Conservation (phyloP, 2,797 vertebrate genomes). For the Morelia viridis region DNA sequence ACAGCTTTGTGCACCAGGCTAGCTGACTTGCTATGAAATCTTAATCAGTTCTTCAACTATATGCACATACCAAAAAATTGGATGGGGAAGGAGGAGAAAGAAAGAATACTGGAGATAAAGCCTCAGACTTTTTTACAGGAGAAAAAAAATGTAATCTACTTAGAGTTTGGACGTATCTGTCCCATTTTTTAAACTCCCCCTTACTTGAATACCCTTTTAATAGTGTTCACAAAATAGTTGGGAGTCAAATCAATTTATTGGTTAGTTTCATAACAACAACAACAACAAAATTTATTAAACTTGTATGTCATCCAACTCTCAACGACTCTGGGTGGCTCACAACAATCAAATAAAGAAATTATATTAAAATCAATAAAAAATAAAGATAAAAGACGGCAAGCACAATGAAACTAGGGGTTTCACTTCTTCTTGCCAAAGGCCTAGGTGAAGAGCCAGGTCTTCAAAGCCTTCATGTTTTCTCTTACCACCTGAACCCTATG, state of each 20-base stretch:
- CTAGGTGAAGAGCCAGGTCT: too few species aligned
- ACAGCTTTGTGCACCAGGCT: slow-evolving; percentile 60
- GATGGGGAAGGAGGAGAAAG: neutral
- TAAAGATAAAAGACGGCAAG: neutral
- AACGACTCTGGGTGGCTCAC: neutral
- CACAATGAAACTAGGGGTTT: neutral
- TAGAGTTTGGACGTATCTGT: neutral
- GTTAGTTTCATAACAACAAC: too few species aligned
- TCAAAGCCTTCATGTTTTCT: too few species aligned
- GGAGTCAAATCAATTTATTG: neutral
- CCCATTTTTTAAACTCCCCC: neutral
- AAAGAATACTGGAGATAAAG: slow-evolving; percentile 44
- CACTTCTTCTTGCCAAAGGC: too few species aligned
- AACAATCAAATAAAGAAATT: neutral
- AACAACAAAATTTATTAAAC: neutral
- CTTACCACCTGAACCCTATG: too few species aligned
- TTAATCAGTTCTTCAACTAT: slow-evolving; percentile 46
- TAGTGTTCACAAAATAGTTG: neutral
- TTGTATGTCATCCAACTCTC: neutral
- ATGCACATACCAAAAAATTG: slow-evolving; percentile 32
- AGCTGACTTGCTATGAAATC: slow-evolving; percentile 49
- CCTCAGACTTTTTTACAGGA: slow-evolving; percentile 41
- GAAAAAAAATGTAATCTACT: slow-evolving; percentile 20
- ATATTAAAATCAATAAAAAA: neutral
- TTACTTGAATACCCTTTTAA: neutral